Evolutionary conservation across 2,888 invertebrate genomes (phyloP).

Genomic region (Drosophila testacea): DNA sequence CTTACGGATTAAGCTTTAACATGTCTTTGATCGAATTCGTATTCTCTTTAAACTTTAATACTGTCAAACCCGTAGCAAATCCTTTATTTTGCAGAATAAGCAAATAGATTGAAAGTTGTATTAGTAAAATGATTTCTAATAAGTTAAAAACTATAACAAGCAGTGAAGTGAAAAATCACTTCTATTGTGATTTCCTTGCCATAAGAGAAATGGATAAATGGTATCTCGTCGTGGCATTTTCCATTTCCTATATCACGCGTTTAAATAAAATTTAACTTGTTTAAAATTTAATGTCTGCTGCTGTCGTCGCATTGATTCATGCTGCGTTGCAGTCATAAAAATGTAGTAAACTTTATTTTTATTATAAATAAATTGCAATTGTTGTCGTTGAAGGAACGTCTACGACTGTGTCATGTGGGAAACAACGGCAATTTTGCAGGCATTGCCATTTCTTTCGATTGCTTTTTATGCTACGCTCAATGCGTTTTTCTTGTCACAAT

Average conservation of each 20-base stretch:
- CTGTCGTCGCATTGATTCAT: conserved; percentile 41
- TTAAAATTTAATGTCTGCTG: conserved; percentile 30
- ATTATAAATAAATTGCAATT: conserved; percentile 38
- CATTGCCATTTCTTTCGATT: conserved; percentile 36
- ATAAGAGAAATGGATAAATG: conserved; percentile 7
- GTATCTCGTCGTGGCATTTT: conserved; percentile 21
- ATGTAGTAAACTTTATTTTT: conserved; percentile 34
- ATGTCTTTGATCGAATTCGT: no score
- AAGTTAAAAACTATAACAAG: no score
- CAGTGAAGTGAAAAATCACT: not conserved
- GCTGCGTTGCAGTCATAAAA: conserved; percentile 35
- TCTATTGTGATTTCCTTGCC: not conserved
- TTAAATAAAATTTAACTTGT: conserved; percentile 31
- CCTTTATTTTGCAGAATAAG: no score
- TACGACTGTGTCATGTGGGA: conserved; percentile 37
- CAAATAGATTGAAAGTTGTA: no score
- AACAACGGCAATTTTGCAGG: conserved; percentile 43
- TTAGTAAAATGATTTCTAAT: no score
- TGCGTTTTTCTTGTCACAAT: conserved; percentile 46
- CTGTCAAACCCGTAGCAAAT: no score
- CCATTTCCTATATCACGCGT: conserved; percentile 1
- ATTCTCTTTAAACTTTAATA: no score
- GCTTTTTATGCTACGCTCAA: conserved; percentile 31
- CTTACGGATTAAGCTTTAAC: no score
- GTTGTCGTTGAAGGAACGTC: not conserved